phyloP scores from a whole-genome alignment of 2,888 invertebrate species.

The Leptopilina syphax region DNA sequence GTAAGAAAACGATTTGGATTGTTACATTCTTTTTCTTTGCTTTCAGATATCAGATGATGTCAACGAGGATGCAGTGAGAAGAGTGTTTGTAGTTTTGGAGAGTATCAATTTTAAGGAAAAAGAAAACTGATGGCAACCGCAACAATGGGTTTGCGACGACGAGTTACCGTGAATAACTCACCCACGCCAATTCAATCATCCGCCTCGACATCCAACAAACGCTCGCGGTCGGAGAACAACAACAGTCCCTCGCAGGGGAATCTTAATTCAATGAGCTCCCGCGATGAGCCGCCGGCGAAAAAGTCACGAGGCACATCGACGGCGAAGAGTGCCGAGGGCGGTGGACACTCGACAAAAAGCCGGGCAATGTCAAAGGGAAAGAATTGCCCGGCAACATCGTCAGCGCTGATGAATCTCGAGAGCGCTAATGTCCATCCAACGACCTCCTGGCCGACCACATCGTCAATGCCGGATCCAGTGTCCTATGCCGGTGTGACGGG shows the following conservation, averaged over 20 bases:
- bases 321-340: conserved; percentile 52
- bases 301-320: conserved; percentile 69
- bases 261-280: conserved; percentile 69
- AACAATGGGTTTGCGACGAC: conserved; percentile 75
- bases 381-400: conserved; percentile 47
- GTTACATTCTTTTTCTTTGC: too few relatives aligned
- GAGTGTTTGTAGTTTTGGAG: too few relatives aligned
- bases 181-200: conserved; percentile 65
- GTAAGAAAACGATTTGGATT: too few relatives aligned
- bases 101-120: not conserved
- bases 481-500: conserved; percentile 69
- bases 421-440: conserved; percentile 60
- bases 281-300: conserved; percentile 71
- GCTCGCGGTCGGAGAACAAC: conserved; percentile 74
- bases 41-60: too few relatives aligned
- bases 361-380: conserved; percentile 55
- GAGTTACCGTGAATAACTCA: conserved; percentile 72
- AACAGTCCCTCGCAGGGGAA: conserved; percentile 75
- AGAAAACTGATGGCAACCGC: conserved; percentile 71
- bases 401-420: conserved; percentile 44
- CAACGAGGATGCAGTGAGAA: too few relatives aligned
- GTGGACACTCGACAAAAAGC: conserved; percentile 50
- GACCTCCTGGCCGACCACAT: conserved; percentile 65
- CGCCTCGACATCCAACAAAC: conserved; percentile 67
- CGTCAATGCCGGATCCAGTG: conserved; percentile 67